Conservation (phyloP, 2,888 invertebrate species). For the Lasioglossum morio region DNA sequence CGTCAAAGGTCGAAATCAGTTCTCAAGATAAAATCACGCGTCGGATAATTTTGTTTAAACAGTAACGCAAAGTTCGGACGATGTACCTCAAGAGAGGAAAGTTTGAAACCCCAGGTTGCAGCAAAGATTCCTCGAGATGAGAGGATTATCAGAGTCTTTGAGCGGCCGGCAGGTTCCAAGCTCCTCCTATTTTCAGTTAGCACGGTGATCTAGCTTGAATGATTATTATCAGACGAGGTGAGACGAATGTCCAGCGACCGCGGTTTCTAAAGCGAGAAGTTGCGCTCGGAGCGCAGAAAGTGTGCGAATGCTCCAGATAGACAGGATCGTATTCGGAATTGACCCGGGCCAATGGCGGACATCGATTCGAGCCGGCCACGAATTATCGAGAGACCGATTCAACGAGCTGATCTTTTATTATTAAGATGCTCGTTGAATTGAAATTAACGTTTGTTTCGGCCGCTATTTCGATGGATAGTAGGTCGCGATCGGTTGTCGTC, state of each 20-base stretch:
- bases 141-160: background rate
- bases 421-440: background rate
- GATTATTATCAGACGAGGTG: background rate
- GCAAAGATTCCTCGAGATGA: background rate
- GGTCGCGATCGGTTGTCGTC: background rate
- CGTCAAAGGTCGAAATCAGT: no score
- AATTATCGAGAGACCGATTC: background rate
- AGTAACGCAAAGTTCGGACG: background rate
- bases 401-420: background rate
- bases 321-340: background rate
- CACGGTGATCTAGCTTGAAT: background rate
- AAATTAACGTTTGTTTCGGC: background rate
- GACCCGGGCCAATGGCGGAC: background rate
- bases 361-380: background rate
- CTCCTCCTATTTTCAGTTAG: background rate
- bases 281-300: background rate
- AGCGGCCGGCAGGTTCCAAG: background rate
- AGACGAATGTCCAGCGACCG: background rate
- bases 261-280: background rate
- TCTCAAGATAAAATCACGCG: background rate
- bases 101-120: background rate
- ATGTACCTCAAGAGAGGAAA: background rate
- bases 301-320: background rate
- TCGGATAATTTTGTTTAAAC: background rate
- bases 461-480: background rate